Conservation (phyloP, 2,113 vertebrate genomes). For the Manacus vitellinus region DNA sequence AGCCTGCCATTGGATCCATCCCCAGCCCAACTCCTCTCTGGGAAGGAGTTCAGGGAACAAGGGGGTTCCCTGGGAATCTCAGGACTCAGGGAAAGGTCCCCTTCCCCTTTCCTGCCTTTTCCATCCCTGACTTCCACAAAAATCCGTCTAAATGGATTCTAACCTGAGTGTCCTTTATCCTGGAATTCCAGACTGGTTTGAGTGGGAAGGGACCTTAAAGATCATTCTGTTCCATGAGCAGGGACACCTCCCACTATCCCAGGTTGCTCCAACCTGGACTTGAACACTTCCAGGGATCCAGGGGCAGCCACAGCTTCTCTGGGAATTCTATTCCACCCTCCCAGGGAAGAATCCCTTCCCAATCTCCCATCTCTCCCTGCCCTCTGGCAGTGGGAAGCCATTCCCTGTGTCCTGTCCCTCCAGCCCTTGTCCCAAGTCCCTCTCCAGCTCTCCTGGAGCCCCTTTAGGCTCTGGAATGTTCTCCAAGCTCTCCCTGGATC, state of each 20-base stretch:
- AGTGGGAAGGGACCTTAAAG: too few relatives aligned
- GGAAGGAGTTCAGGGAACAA: too few relatives aligned
- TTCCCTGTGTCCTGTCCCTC: neutral
- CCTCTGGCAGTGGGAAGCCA: neutral
- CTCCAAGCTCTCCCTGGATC: neutral
- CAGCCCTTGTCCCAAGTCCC: neutral
- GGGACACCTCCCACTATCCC: neutral
- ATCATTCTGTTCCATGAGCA: neutral
- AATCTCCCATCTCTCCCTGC: neutral
- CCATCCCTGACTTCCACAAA: too few relatives aligned
- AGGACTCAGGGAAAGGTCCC: too few relatives aligned
- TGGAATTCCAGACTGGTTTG: too few relatives aligned
- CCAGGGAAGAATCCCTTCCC: neutral
- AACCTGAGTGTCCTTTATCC: too few relatives aligned
- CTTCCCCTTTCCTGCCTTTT: too few relatives aligned
- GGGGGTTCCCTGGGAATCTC: too few relatives aligned
- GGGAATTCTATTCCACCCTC: neutral
- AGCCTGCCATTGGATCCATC: too few relatives aligned
- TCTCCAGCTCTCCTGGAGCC: neutral
- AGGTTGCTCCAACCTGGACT: neutral
- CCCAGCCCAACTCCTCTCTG: too few relatives aligned
- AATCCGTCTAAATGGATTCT: too few relatives aligned
- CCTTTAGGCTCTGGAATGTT: fast-evolving
- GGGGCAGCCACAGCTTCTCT: neutral
- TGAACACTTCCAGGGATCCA: neutral